A percentile compares a stretch with the other conserved stretches of the same genome.
These are phyloP conservation scores for Progne subis DNA, from an alignment of 2,113 vertebrate genomes.

Conservation along the genomic window DNA sequence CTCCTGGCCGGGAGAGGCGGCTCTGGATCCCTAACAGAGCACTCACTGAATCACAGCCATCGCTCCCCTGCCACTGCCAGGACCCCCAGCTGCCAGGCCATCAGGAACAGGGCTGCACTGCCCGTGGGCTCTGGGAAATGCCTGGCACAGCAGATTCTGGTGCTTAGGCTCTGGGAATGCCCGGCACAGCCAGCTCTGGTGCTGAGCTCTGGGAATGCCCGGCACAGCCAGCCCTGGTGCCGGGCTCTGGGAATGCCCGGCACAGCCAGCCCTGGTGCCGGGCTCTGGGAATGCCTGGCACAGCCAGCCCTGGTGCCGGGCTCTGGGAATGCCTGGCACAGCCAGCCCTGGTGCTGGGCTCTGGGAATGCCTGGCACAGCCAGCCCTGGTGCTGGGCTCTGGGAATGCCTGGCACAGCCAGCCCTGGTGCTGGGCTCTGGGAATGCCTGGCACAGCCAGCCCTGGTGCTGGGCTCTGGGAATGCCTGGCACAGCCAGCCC, in stretches of 20 bases:
- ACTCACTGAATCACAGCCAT: not conserved
- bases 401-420: accelerated
- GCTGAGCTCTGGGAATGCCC: not conserved
- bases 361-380: not conserved
- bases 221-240: not conserved
- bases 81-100: not conserved
- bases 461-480: not conserved
- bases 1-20: not conserved
- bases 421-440: accelerated
- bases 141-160: accelerated
- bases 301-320: accelerated
- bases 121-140: not conserved
- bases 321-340: not conserved
- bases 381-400: not conserved
- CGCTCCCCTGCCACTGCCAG: accelerated
- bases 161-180: not conserved
- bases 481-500: accelerated
- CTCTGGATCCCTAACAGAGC: not conserved
- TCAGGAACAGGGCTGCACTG: not conserved
- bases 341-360: not conserved
- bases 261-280: not conserved
- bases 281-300: not conserved
- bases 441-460: accelerated
- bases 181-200: accelerated
- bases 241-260: too few species aligned